phyloP scores from a whole-genome alignment of 2,888 invertebrate genomes.

The Diaperis boleti region DNA sequence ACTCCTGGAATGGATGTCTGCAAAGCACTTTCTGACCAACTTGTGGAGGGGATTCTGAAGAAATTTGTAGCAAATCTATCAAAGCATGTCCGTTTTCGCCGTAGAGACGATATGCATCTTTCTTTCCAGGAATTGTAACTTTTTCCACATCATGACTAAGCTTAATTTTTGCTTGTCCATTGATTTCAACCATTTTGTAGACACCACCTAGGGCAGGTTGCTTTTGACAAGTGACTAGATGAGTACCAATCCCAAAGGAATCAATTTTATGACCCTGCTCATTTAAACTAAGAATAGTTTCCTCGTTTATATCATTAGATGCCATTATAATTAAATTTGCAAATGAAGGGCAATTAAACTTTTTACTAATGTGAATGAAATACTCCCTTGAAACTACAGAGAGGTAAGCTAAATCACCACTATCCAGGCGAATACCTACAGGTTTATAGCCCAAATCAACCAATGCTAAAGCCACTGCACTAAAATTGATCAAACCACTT shows the following conservation, averaged over 20 bases:
- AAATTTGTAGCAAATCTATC: slow-evolving; percentile 89
- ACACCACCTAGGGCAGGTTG: slow-evolving; percentile 98
- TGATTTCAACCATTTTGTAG: slow-evolving; percentile 96
- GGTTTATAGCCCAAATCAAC: slow-evolving; percentile 91
- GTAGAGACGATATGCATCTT: slow-evolving; percentile 81
- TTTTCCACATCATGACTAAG: slow-evolving; percentile 97
- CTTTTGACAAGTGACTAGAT: slow-evolving; percentile 97
- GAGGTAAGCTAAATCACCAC: slow-evolving; percentile 96
- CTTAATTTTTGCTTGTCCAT: slow-evolving; percentile 91
- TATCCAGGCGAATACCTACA: slow-evolving; percentile 93
- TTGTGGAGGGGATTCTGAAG: slow-evolving; percentile 81
- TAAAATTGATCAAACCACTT: slow-evolving; percentile 94
- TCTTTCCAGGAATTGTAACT: slow-evolving; percentile 96
- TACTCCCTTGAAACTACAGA: slow-evolving; percentile 86
- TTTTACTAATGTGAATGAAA: slow-evolving; percentile 81
- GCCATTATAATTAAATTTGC: slow-evolving; percentile 90
- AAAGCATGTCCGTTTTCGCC: slow-evolving; percentile 86
- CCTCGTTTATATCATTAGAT: slow-evolving; percentile 98
- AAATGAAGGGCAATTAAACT: slow-evolving; percentile 87
- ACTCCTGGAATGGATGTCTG: slow-evolving; percentile 96
- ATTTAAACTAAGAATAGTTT: slow-evolving; percentile 95
- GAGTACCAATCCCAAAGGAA: slow-evolving; percentile 79
- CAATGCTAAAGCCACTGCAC: slow-evolving; percentile 92
- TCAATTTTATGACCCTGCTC: slow-evolving; percentile 97
- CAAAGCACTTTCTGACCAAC: slow-evolving; percentile 88